phyloP scores from a whole-genome alignment of 2,797 vertebrate species.

The Mustela erminea region DNA sequence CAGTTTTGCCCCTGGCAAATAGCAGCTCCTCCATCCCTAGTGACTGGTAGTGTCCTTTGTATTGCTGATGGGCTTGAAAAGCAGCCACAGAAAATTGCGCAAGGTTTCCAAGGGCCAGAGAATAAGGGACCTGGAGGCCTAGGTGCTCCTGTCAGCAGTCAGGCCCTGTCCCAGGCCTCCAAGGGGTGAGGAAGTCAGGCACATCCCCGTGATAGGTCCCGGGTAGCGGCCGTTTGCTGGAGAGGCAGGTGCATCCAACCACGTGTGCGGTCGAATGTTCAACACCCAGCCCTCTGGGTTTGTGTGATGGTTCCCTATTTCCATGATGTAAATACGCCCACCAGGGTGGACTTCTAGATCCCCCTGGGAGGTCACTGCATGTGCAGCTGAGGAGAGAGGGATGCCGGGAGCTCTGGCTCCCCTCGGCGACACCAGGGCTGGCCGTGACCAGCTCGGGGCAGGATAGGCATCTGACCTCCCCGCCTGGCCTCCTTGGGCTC shows the following conservation, averaged over 20 bases:
- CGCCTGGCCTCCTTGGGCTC: background rate
- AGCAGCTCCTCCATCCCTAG: background rate
- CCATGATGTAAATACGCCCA: background rate
- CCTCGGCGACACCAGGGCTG: no score
- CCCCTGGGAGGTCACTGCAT: rapidly evolving
- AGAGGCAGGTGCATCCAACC: background rate
- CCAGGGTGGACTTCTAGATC: background rate
- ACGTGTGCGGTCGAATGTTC: background rate
- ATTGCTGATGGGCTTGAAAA: background rate
- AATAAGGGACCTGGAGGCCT: background rate
- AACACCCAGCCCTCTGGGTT: background rate
- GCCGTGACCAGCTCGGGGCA: background rate
- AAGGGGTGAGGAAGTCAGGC: background rate
- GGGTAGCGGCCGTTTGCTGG: background rate
- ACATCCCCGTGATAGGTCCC: background rate
- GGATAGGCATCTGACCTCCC: rapidly evolving
- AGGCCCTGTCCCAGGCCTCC: background rate
- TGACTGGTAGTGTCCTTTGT: background rate
- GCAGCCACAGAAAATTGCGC: background rate
- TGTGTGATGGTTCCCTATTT: no score
- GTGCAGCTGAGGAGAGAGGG: background rate
- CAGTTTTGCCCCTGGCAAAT: background rate
- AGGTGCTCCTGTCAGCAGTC: background rate
- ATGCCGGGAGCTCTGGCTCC: background rate
- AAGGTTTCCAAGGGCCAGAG: background rate